Evolutionary conservation across 2,888 invertebrate species (phyloP), one percentile per base, ranked within the genome.

Genomic region (Aphodius sticticus): DNA sequence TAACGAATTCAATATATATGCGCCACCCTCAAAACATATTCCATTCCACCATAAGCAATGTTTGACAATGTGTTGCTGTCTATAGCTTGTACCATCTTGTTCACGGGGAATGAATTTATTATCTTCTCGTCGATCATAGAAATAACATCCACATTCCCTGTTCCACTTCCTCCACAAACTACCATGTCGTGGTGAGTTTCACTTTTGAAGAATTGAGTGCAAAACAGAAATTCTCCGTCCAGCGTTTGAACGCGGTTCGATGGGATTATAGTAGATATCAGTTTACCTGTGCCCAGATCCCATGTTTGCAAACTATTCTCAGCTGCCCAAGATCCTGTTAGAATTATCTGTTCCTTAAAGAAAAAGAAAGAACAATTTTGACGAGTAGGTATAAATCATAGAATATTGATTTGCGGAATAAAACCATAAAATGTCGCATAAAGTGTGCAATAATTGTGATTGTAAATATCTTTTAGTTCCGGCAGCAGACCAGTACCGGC

Each of bases 211-310:
- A 90, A 93, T 38, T 90, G 90, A 76, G 91, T 91, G 0, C 91
- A 89, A 82, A 92, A 92, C 6, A 92, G 88, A 83, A 91, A 93
- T 83, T 93, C 92, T 0, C 92, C 92, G 69, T 91, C 91, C 0
- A 92, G 88, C 71, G 91, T 89, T 0, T 89, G 89, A 53, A 90
- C 87, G 72, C 92, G 86, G 84, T 93, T 92, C 80, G 90, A 89
- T 0, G 91, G 91, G 38, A 89, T 87, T 69, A 92, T 86, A 15
- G 90, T 86, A 78, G 87, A 89, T 12, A 92, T 82, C 69, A 90
- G 86, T 84, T 91, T 91, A 80, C 89, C 90, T 0, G 91, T 91
- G 6, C 86, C 87, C 70, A 92, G 82, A 81, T 93, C 92, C 92
- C 92, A 93, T 0, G 91, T 84, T 53, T 91, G 89, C 0, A 93